Evolutionary conservation across 2,888 invertebrate species (phyloP), one percentile per base, ranked within the genome.

Genomic region (Ditylenchus weischeri): DNA sequence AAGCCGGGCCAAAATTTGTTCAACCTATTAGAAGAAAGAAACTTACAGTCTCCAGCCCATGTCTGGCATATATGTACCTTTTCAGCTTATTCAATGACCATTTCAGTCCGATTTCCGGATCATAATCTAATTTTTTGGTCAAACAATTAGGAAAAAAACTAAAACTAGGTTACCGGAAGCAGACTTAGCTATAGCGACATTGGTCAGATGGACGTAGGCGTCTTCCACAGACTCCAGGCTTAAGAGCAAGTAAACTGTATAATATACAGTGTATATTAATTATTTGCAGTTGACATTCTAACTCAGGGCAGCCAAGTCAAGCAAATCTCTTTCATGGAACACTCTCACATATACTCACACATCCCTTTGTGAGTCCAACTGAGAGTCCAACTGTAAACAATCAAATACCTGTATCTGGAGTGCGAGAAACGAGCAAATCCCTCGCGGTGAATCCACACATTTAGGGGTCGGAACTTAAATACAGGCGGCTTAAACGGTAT

Each of bases 401-500:
- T 29, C 29, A 29, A 5, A n/a, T 2, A 29, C 29, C 29, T 86
- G 81, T 86, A 88, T 70, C 86, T 82, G 23, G 86, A 86, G 68
- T 87, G 86, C n/a, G 88, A 87, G 72, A 88, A 86, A 15, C 88
- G 83, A 0, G 88, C 88, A 82, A 88, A 88, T 0, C 88, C 88
- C 74, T 88, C 87, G 54, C 88, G 89, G 91, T 91, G 84, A 91
- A 93, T 84, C 92, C 92, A 76, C 91, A 85, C 84, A 91, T 91
- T 51, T 90, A 90, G 51, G 90, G 90, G 84, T 90, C 91, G 1
- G 90, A 90, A 83, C 92, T 91, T 69, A 61, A 72, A 11, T 10
- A 68, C 13, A 5, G 51, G n/a, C 5, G 4, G 18, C 1, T 62
- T 21, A 19, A 35, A 29, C 57, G n/a, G n/a, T n/a, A n/a, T n/a